Percentiles rank a stretch among this genome's conserved stretches.
phyloP scores from a whole-genome alignment of 92 coral and sea anemone genomes.

The Pocillopora meandrina region DNA sequence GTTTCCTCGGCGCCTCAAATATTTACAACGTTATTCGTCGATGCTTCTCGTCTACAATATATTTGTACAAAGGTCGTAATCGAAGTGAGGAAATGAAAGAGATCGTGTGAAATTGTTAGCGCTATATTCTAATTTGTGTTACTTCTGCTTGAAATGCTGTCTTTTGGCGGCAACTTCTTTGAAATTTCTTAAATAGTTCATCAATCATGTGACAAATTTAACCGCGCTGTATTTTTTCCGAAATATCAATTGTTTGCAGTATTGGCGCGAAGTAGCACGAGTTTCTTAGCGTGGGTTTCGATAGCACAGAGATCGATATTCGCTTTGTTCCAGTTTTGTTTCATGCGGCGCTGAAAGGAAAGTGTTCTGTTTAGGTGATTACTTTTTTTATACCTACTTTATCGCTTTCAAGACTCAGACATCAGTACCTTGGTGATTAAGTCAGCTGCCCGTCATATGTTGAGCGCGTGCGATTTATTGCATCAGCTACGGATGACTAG shows the following conservation, averaged over 20 bases:
- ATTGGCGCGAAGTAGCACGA: neutral
- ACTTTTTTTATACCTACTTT: neutral
- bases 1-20: neutral
- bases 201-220: neutral
- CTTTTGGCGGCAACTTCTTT: neutral
- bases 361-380: neutral
- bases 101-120: slow-evolving; percentile 5
- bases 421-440: neutral
- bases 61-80: neutral
- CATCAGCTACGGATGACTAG: neutral
- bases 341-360: neutral
- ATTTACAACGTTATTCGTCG: neutral
- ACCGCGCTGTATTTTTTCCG: no score
- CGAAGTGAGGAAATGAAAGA: neutral
- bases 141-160: neutral
- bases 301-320: neutral
- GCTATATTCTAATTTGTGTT: neutral
- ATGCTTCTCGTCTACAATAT: neutral
- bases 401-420: neutral
- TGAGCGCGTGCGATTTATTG: slow-evolving; percentile 16
- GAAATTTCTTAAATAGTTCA: neutral
- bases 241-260: neutral
- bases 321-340: neutral
- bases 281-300: neutral
- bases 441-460: neutral